Percentiles rank a stretch among this genome's conserved stretches.
phyloP scores from a whole-genome alignment of 2,113 vertebrate genomes.

The Chitala chitala region DNA sequence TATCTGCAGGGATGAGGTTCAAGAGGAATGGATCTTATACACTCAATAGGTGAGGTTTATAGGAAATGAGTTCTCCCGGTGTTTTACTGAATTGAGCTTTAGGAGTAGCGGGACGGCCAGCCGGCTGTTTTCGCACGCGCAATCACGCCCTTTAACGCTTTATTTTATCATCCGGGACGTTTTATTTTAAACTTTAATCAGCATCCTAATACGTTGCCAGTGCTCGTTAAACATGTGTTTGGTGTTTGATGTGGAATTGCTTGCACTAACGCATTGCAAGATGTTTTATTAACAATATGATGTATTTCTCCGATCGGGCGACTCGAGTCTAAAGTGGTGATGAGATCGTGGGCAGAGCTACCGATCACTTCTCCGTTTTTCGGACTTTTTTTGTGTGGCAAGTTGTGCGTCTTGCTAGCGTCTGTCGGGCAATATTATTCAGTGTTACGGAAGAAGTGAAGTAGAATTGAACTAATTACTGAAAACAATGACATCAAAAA shows the following conservation, averaged over 20 bases:
- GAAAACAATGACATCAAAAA: too few species aligned
- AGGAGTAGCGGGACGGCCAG: too few species aligned
- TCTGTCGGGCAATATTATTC: not conserved
- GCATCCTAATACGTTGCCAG: not conserved
- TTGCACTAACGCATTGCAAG: too few species aligned
- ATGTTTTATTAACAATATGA: not conserved
- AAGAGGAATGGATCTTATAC: constrained; percentile 62
- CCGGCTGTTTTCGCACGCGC: not conserved
- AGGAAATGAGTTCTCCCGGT: not conserved
- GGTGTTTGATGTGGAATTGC: not conserved
- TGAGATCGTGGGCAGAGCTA: not conserved
- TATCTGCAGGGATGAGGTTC: constrained; percentile 54
- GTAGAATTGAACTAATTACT: not conserved
- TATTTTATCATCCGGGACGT: not conserved
- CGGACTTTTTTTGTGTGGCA: too few species aligned
- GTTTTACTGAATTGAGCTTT: not conserved
- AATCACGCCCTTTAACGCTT: not conserved
- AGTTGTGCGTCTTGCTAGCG: not conserved
- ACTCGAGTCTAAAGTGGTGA: not conserved
- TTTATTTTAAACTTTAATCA: too few species aligned
- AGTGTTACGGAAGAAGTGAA: not conserved
- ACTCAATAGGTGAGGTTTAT: constrained; percentile 53
- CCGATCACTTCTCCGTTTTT: too few species aligned
- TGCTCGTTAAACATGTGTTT: not conserved
- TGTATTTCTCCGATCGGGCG: not conserved